phyloP scores from a whole-genome alignment of 2,888 invertebrate genomes.

The Rotaria sp. region DNA sequence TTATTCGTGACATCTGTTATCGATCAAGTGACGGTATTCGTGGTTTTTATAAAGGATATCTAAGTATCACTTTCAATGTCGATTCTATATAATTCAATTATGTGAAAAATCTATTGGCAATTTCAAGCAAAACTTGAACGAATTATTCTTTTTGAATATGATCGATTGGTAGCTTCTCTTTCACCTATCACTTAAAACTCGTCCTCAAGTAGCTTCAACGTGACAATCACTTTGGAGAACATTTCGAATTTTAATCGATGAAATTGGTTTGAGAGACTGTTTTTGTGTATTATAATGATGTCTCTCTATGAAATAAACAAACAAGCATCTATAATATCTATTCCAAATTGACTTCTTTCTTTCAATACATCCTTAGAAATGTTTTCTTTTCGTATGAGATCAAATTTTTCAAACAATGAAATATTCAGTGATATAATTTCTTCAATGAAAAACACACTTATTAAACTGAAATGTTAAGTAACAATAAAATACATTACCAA shows the following conservation, averaged over 20 bases:
- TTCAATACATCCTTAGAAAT: too few species aligned
- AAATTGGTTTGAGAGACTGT: not conserved
- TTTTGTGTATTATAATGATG: not conserved
- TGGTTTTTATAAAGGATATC: slow-evolving; percentile 2
- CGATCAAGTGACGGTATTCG: not conserved
- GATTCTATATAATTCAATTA: not conserved
- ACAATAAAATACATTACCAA: too few species aligned
- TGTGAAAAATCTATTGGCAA: not conserved
- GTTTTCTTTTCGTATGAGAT: too few species aligned
- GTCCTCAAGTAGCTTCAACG: not conserved
- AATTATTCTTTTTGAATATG: not conserved
- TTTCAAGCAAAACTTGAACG: not conserved
- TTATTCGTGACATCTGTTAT: not conserved
- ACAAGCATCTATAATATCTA: too few species aligned
- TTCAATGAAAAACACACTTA: too few species aligned
- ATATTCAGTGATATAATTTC: too few species aligned
- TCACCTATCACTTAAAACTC: not conserved
- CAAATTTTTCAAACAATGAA: too few species aligned
- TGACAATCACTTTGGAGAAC: not conserved
- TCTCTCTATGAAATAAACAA: not conserved
- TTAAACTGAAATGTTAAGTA: too few species aligned
- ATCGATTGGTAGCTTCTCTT: not conserved
- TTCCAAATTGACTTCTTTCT: too few species aligned
- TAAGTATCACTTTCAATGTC: not conserved
- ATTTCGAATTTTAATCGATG: not conserved